phyloP scores from a whole-genome alignment of 2,888 invertebrate genomes.

The Malacosoma neustria region DNA sequence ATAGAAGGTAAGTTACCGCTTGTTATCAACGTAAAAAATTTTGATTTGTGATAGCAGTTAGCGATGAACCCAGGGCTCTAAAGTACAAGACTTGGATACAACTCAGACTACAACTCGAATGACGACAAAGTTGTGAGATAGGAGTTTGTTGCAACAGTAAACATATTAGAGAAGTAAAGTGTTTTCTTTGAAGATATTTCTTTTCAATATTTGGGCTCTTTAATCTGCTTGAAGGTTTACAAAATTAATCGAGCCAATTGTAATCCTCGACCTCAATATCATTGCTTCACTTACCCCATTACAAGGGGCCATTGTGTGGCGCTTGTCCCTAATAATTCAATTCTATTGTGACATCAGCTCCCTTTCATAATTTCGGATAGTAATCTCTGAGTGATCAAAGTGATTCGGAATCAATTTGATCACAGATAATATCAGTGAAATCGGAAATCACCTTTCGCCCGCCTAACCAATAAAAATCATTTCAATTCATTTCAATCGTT shows the following conservation, averaged over 20 bases:
- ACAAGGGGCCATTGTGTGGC: constrained; percentile 15
- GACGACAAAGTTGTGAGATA: too few relatives aligned
- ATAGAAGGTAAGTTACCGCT: too few relatives aligned
- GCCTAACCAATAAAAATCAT: too few relatives aligned
- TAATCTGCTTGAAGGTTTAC: not conserved
- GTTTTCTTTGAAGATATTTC: not conserved
- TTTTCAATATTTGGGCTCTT: not conserved
- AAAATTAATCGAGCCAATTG: constrained; percentile 15
- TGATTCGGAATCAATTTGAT: constrained; percentile 35
- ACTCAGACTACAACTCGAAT: too few relatives aligned
- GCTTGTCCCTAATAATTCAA: constrained; percentile 24
- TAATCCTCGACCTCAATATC: constrained; percentile 16
- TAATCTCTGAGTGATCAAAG: constrained; percentile 24
- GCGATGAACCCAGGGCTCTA: too few relatives aligned
- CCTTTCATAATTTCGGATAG: constrained; percentile 22
- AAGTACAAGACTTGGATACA: too few relatives aligned
- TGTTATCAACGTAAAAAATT: too few relatives aligned
- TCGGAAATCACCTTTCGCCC: constrained; percentile 44
- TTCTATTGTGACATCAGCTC: constrained; percentile 22
- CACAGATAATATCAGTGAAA: constrained; percentile 40
- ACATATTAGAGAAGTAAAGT: too few relatives aligned
- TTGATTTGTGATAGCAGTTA: too few relatives aligned
- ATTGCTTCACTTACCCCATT: constrained; percentile 13
- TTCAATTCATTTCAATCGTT: constrained; percentile 63
- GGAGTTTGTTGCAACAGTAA: too few relatives aligned